phyloP scores from a whole-genome alignment of 2,888 invertebrate genomes.

The Oligia latruncula region DNA sequence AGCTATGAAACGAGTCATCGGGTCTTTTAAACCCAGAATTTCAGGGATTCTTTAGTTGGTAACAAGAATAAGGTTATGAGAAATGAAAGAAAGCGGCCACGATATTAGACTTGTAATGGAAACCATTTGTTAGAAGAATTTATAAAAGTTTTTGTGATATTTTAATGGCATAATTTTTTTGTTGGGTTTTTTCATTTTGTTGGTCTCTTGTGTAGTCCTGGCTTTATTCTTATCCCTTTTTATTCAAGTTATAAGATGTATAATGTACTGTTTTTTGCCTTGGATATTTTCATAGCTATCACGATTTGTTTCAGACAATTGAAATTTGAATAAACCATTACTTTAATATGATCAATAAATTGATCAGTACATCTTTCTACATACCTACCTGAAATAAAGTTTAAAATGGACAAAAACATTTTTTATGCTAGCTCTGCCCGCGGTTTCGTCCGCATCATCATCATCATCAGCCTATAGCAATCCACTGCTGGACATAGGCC shows the following conservation, averaged over 20 bases:
- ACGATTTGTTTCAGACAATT: not conserved
- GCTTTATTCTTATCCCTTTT: not conserved
- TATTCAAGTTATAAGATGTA: slow-evolving; percentile 13
- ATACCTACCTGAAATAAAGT: not conserved
- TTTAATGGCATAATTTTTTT: slow-evolving; percentile 45
- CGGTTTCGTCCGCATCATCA: not conserved
- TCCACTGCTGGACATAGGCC: too few relatives aligned
- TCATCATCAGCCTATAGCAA: too few relatives aligned
- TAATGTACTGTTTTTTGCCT: not conserved
- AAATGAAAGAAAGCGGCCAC: slow-evolving; percentile 55
- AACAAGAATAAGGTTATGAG: slow-evolving; percentile 57
- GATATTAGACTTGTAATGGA: slow-evolving; percentile 65
- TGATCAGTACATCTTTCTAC: not conserved
- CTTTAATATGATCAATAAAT: too few relatives aligned
- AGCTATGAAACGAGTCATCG: slow-evolving; percentile 53
- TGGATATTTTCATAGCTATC: not conserved
- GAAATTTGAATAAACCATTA: not conserved
- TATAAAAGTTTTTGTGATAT: slow-evolving; percentile 55
- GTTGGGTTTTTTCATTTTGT: slow-evolving; percentile 28
- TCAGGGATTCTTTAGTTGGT: slow-evolving; percentile 41
- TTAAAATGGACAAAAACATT: not conserved
- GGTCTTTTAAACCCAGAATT: slow-evolving; percentile 53
- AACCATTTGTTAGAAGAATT: slow-evolving; percentile 56
- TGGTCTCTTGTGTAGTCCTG: slow-evolving; percentile 3
- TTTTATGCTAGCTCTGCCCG: not conserved